Conservation (phyloP, 2,888 invertebrate genomes). For the Heliconius aoede region DNA sequence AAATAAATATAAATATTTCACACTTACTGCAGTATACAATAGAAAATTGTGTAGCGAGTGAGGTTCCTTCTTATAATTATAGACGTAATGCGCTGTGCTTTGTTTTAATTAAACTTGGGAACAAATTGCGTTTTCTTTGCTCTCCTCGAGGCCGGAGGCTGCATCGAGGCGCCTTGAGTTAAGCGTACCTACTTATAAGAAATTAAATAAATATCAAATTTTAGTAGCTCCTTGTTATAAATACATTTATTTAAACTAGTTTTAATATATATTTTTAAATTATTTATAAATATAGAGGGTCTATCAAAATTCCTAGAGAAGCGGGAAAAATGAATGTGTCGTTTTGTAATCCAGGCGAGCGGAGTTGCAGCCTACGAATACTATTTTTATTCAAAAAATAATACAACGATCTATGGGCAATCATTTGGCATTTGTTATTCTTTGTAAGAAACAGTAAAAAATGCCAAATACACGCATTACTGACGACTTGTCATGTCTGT, state of each 20-base stretch:
- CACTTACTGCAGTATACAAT: background rate
- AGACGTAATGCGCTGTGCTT: slow-evolving; percentile 21
- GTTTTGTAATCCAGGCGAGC: no score
- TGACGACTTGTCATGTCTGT: background rate
- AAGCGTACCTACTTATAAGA: slow-evolving; percentile 2
- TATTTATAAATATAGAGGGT: no score
- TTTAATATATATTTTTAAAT: background rate
- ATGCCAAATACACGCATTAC: background rate
- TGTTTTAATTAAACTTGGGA: slow-evolving; percentile 26
- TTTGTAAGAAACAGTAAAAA: background rate
- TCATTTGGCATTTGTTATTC: no score
- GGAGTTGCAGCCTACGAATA: no score
- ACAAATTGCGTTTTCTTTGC: slow-evolving; percentile 23
- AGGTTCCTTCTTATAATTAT: background rate
- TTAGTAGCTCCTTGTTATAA: background rate
- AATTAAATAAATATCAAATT: background rate
- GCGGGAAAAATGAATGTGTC: background rate
- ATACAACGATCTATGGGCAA: background rate
- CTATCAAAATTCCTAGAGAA: no score
- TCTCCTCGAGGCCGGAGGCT: slow-evolving; percentile 17
- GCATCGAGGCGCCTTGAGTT: slow-evolving; percentile 13
- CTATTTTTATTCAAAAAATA: no score
- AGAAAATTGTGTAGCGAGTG: background rate
- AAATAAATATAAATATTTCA: background rate
- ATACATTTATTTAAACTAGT: background rate